A percentile compares a stretch with the other conserved stretches of the same genome.
These are phyloP conservation scores for Erythrolamprus reginae DNA, from an alignment of 2,113 vertebrate genomes.

Conservation along the genomic window DNA sequence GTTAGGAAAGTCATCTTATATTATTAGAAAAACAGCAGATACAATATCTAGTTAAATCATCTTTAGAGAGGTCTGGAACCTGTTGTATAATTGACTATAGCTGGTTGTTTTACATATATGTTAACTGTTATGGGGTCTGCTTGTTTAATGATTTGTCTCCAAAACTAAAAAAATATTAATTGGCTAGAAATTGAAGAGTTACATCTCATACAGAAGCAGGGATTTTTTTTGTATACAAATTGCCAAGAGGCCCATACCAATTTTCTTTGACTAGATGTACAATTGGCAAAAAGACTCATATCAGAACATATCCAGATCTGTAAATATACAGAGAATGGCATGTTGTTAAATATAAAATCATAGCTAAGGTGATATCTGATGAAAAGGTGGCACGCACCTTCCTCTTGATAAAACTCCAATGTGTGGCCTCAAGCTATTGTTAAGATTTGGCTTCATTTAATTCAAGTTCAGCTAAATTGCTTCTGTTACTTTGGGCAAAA, in stretches of 20 bases:
- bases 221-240: background rate
- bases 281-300: slow-evolving; percentile 3
- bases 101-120: background rate
- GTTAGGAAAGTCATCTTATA: background rate
- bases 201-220: background rate
- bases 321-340: background rate
- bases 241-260: background rate
- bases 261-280: background rate
- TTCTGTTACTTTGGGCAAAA: background rate
- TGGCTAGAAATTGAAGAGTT: background rate
- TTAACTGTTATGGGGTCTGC: accelerated
- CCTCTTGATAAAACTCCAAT: background rate
- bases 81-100: background rate
- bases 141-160: background rate
- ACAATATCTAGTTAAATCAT: background rate
- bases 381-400: background rate
- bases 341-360: background rate
- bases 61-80: background rate
- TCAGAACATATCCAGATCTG: background rate
- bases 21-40: slow-evolving; percentile 16
- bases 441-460: background rate
- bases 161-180: background rate
- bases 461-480: background rate
- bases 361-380: background rate
- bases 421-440: background rate